Percentiles rank a stretch among this genome's conserved stretches.
Conservation (phyloP, 2,888 invertebrate species). For the Troides helena region DNA sequence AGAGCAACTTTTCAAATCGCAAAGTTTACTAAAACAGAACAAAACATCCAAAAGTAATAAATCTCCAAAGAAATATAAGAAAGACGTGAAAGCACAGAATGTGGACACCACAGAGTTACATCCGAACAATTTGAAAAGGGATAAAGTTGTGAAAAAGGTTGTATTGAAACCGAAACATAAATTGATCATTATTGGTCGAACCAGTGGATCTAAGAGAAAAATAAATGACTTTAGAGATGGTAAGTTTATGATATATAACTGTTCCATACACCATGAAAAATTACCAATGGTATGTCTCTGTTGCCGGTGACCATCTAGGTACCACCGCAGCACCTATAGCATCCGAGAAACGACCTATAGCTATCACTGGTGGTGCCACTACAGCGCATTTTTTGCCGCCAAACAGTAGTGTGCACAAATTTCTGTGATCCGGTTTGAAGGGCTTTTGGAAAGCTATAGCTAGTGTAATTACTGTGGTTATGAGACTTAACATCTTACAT, state of each 20-base stretch:
- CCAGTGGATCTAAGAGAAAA: conserved; percentile 54
- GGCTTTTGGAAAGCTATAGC: no score
- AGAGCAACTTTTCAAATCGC: not conserved
- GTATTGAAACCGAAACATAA: conserved; percentile 50
- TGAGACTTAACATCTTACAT: no score
- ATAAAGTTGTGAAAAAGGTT: conserved; percentile 42
- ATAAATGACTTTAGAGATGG: conserved; percentile 49
- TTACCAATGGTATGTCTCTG: no score
- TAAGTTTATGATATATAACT: conserved; percentile 27
- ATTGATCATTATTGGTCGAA: conserved; percentile 46
- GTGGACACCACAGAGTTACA: conserved; percentile 45
- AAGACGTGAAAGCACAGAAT: conserved; percentile 14
- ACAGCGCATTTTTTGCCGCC: no score
- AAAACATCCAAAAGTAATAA: not conserved
- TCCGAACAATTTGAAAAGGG: conserved; percentile 52
- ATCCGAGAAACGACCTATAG: no score
- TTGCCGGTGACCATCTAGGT: no score
- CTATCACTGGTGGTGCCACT: no score
- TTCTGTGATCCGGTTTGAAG: no score
- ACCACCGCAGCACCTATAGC: no score
- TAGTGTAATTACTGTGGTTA: no score
- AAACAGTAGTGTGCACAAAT: no score
- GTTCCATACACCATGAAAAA: no score
- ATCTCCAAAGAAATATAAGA: not conserved
- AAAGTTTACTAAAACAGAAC: not conserved